These are phyloP conservation scores for Orchesella cincta DNA, from an alignment of 1,140 invertebrate species.

Conservation along the genomic window DNA sequence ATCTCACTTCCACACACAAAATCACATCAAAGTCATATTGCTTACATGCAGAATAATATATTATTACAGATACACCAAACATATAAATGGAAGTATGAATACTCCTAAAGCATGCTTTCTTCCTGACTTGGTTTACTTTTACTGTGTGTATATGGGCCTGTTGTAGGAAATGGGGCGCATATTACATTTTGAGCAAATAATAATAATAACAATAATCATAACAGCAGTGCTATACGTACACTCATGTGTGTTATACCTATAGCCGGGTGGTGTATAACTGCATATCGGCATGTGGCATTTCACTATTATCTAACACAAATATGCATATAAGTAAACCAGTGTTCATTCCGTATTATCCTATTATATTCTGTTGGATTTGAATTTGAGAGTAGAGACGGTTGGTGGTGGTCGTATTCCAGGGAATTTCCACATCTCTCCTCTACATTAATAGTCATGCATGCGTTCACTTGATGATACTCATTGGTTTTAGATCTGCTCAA, in stretches of 20 bases:
- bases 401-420: not conserved
- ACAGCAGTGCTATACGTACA: not conserved
- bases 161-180: not conserved
- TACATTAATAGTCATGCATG: slow-evolving; percentile 9
- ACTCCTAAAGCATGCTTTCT: not conserved
- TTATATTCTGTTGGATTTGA: no score
- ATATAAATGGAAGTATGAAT: not conserved
- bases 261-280: no score
- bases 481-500: slow-evolving; percentile 10
- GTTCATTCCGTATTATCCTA: no score
- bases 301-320: no score
- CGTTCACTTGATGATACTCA: slow-evolving; percentile 14
- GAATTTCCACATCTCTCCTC: not conserved
- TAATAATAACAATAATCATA: slow-evolving; percentile 18
- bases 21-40: slow-evolving; percentile 18
- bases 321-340: no score
- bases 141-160: not conserved
- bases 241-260: not conserved
- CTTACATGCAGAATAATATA: not conserved
- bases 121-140: slow-evolving; percentile 21
- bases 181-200: slow-evolving; percentile 12
- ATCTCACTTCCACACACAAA: slow-evolving; percentile 17
- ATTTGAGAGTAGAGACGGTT: not conserved
- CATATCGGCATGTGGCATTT: not conserved
- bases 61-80: not conserved